Evolutionary conservation across 2,797 vertebrate species (phyloP).

Genomic region (Rhabdophis nuchalis): DNA sequence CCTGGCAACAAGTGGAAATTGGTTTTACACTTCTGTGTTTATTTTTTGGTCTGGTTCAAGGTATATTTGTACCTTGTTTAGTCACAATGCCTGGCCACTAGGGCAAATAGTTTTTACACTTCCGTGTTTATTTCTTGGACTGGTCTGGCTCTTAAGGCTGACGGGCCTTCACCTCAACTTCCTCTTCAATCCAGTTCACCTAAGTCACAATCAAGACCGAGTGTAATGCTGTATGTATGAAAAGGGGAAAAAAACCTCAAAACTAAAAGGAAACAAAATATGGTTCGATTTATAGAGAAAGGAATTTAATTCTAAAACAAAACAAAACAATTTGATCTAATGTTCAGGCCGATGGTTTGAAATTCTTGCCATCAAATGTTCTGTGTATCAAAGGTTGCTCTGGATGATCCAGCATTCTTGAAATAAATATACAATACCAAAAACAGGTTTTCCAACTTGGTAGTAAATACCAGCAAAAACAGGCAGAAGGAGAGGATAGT

Average conservation of each 20-base stretch:
- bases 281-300: neutral
- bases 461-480: too few species aligned
- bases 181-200: neutral
- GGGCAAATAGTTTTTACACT: neutral
- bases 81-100: neutral
- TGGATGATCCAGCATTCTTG: neutral
- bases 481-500: too few species aligned
- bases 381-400: neutral
- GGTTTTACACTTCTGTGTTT: neutral
- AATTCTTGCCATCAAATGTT: neutral
- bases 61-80: neutral
- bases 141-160: neutral
- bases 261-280: neutral
- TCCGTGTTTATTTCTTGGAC: neutral
- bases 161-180: neutral
- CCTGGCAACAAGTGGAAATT: neutral
- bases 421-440: too few species aligned
- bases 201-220: neutral
- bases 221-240: neutral
- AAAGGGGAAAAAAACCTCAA: neutral
- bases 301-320: neutral
- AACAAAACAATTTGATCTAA: neutral
- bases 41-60: neutral
- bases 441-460: too few species aligned
- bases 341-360: neutral